Conservation (phyloP, 2,797 vertebrate genomes). For the Typhlichthys eigenmanni region DNA sequence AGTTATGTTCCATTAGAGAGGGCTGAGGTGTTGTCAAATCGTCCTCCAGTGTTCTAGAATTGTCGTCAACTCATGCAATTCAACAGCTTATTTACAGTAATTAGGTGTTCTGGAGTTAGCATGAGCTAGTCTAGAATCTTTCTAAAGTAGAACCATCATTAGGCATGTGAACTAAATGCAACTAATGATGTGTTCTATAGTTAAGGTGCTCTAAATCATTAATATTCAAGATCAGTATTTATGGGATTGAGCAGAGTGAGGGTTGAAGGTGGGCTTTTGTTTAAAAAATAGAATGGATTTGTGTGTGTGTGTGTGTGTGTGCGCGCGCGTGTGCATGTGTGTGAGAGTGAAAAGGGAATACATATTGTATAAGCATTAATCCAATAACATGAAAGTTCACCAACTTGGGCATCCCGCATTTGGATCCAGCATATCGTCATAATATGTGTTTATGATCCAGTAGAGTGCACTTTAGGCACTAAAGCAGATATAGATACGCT, state of each 20-base stretch:
- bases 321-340: conserved; percentile 30
- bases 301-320: conserved; percentile 29
- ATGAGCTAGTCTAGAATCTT: conserved; percentile 40
- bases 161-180: no score
- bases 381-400: conserved; percentile 49
- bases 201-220: no score
- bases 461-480: conserved; percentile 23
- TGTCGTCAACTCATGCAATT: background rate
- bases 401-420: conserved; percentile 41
- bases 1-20: background rate
- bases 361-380: conserved; percentile 49
- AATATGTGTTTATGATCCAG: conserved; percentile 19
- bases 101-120: conserved; percentile 5
- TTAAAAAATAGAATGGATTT: conserved; percentile 15
- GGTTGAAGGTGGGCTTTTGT: background rate
- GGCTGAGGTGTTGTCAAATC: conserved; percentile 8
- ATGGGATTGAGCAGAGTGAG: background rate
- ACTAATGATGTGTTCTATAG: no score
- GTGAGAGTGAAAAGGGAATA: conserved; percentile 24
- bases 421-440: conserved; percentile 19
- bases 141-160: background rate
- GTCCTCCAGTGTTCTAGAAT: background rate
- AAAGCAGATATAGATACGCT: conserved; percentile 5
- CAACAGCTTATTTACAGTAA: background rate
- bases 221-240: no score